Percentiles rank a stretch among this genome's conserved stretches.
phyloP scores from a whole-genome alignment of 2,113 vertebrate species.

The Calypte anna region DNA sequence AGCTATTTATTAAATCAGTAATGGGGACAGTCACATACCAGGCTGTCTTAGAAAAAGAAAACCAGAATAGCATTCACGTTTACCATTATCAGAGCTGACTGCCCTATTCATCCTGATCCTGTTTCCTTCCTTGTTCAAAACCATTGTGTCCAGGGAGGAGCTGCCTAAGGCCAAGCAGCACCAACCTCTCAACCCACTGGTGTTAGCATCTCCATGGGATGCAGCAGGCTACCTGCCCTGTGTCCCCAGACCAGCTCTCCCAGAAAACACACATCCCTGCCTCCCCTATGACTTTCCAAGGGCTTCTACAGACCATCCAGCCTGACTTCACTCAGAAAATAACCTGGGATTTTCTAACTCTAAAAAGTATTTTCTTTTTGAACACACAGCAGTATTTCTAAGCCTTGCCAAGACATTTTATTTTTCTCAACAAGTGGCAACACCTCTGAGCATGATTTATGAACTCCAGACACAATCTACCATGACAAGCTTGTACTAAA shows the following conservation, averaged over 20 bases:
- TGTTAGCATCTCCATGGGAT: not conserved
- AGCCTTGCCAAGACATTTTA: not conserved
- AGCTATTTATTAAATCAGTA: not conserved
- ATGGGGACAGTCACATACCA: not conserved
- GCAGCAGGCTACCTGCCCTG: fast-evolving
- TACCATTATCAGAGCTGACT: not conserved
- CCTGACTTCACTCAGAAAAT: not conserved
- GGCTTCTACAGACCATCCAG: not conserved
- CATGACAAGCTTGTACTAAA: fast-evolving
- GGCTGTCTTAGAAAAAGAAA: not conserved
- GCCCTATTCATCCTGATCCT: not conserved
- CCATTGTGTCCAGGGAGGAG: fast-evolving
- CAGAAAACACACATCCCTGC: fast-evolving
- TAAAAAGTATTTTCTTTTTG: not conserved
- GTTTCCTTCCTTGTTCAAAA: not conserved
- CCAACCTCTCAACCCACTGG: not conserved
- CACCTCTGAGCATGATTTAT: not conserved
- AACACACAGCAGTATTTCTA: not conserved
- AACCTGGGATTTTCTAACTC: not conserved
- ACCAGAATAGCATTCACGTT: not conserved
- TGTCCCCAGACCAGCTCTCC: not conserved
- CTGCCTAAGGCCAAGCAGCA: not conserved
- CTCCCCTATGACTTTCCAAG: fast-evolving
- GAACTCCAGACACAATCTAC: not conserved
- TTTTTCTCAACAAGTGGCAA: not conserved